These are phyloP conservation scores for Leptopilina myrica DNA, from an alignment of 2,888 invertebrate species.

Conservation along the genomic window DNA sequence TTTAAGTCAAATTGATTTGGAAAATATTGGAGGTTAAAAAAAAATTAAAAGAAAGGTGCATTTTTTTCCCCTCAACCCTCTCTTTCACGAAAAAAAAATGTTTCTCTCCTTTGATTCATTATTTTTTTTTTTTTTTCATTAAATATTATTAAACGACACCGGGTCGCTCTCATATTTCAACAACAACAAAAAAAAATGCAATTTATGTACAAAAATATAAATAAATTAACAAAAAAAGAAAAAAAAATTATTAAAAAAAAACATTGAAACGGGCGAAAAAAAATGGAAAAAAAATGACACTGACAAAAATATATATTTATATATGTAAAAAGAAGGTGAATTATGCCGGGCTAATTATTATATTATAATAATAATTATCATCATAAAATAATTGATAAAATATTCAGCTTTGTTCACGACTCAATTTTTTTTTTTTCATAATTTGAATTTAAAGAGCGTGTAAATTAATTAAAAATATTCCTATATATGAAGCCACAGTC, in stretches of 20 bases:
- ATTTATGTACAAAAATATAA: constrained; percentile 54
- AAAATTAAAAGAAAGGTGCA: too few relatives aligned
- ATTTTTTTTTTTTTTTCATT: too few relatives aligned
- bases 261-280: constrained; percentile 54
- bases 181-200: constrained; percentile 52
- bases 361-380: too few relatives aligned
- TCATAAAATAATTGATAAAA: constrained; percentile 13
- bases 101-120: background rate
- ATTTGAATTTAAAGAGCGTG: constrained; percentile 49
- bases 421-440: background rate
- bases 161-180: constrained; percentile 24
- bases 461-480: constrained; percentile 54
- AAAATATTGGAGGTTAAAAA: too few relatives aligned
- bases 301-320: background rate
- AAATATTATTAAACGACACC: constrained; percentile 1
- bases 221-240: constrained; percentile 54
- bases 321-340: constrained; percentile 35
- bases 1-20: too few relatives aligned
- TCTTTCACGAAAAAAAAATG: constrained; percentile 1
- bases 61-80: too few relatives aligned
- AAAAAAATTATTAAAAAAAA: constrained; percentile 33
- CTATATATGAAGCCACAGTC: constrained; percentile 67
- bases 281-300: constrained; percentile 60
- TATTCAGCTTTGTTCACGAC: constrained; percentile 17
- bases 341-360: constrained; percentile 56